Conservation (phyloP, 2,797 vertebrate species). For the Bradypodion ventrale region DNA sequence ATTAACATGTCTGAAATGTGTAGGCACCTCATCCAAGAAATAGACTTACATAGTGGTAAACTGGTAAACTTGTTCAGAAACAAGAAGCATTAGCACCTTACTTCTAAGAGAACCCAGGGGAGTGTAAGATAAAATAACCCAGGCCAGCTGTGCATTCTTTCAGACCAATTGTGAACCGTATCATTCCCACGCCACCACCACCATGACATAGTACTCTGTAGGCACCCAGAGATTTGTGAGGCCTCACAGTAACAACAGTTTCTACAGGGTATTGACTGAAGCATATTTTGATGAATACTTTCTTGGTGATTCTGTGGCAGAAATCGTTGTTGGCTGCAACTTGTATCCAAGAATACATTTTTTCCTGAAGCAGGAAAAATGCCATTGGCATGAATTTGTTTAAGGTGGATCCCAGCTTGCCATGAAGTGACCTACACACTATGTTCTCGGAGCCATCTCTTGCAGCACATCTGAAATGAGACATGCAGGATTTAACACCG, state of each 20-base stretch:
- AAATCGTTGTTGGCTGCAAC: too few relatives aligned
- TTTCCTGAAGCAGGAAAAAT: too few relatives aligned
- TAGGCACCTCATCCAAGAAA: not conserved
- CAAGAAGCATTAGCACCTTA: conserved; percentile 17
- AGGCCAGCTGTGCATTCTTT: conserved; percentile 23
- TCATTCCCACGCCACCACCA: conserved; percentile 35
- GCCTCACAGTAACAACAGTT: conserved; percentile 26
- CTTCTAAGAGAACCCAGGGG: conserved; percentile 30
- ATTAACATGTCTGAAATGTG: not conserved
- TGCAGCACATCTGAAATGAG: too few relatives aligned
- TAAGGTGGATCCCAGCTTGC: too few relatives aligned
- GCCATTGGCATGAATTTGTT: too few relatives aligned
- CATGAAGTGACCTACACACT: too few relatives aligned
- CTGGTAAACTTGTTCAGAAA: not conserved
- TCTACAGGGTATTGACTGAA: conserved; percentile 37
- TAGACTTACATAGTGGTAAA: not conserved
- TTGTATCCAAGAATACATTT: too few relatives aligned
- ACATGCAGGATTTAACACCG: too few relatives aligned
- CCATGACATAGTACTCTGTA: conserved; percentile 20
- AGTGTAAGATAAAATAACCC: conserved; percentile 39
- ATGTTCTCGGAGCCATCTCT: too few relatives aligned
- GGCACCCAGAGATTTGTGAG: conserved; percentile 32
- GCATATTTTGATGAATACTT: conserved; percentile 32
- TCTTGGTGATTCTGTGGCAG: conserved; percentile 19
- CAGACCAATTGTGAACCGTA: conserved; percentile 49